Percentiles rank a stretch among this genome's conserved stretches.
Conservation (phyloP, 1,140 invertebrate genomes). For the Camponotus vicinus region DNA sequence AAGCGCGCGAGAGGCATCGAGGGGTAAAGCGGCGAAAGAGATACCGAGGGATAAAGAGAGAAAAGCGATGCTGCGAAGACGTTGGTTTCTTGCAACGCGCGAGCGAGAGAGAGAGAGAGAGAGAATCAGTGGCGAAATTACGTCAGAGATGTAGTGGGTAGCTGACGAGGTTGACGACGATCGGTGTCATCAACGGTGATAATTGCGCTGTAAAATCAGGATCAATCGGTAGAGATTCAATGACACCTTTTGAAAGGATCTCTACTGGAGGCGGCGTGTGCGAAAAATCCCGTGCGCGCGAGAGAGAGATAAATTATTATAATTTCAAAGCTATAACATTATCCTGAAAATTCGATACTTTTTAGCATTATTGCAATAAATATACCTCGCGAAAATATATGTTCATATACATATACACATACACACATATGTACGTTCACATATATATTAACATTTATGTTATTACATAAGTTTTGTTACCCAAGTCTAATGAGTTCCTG, state of each 20-base stretch:
- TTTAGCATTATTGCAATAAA: too few species aligned
- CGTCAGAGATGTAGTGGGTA: constrained; percentile 71
- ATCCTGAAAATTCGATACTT: not conserved
- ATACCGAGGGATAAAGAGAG: constrained; percentile 52
- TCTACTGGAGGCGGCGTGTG: not conserved
- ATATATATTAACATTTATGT: constrained; percentile 1
- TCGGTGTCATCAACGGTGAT: constrained; percentile 69
- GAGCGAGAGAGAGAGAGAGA: constrained; percentile 55
- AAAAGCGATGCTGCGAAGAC: constrained; percentile 43
- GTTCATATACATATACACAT: not conserved
- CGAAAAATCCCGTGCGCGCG: too few species aligned
- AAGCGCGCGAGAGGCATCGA: constrained; percentile 66
- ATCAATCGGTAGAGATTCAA: constrained; percentile 28
- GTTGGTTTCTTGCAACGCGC: constrained; percentile 39
- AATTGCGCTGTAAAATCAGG: constrained; percentile 60
- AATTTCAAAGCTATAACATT: not conserved
- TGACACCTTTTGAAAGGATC: constrained; percentile 10
- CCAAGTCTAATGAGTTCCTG: not conserved
- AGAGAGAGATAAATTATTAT: too few species aligned
- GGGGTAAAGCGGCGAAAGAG: constrained; percentile 54
- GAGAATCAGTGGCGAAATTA: constrained; percentile 68
- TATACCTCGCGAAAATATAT: not conserved
- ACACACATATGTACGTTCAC: not conserved
- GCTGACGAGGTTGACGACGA: constrained; percentile 62
- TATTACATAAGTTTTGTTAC: not conserved